Evolutionary conservation across 2,113 vertebrate genomes (phyloP).

Genomic region (Himantopus leucocephalus): DNA sequence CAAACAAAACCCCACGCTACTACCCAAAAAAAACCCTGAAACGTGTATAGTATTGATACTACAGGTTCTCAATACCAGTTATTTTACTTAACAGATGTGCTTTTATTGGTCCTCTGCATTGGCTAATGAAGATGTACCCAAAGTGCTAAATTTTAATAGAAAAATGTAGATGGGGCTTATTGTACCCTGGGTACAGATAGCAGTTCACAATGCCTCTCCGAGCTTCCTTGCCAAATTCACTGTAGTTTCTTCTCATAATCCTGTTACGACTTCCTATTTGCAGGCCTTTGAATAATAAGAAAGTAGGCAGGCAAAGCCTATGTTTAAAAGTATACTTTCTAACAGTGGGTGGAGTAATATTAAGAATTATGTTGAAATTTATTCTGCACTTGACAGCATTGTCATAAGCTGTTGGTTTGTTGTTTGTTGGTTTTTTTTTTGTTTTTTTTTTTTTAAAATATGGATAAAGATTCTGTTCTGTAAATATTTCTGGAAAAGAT

Average conservation of each 20-base stretch:
- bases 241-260: not conserved
- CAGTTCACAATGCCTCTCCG: not conserved
- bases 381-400: not conserved
- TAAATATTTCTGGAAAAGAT: not conserved
- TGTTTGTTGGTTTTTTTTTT: not conserved
- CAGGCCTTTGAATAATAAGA: not conserved
- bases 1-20: not conserved
- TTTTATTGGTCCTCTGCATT: not conserved
- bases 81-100: not conserved
- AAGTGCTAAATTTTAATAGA: not conserved
- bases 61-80: not conserved
- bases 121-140: not conserved
- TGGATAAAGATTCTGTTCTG: not conserved
- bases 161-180: not conserved
- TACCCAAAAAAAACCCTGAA: not conserved
- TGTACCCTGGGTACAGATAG: not conserved
- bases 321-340: not conserved
- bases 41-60: not conserved
- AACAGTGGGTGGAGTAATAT: not conserved
- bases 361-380: not conserved
- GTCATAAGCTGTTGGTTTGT: not conserved
- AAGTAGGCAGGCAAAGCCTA: not conserved
- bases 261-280: accelerated
- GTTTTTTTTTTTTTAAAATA: not conserved
- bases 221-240: not conserved